Evolutionary conservation across 2,888 invertebrate genomes (phyloP), one percentile per base, ranked within the genome.

Genomic region (Argyresthia albistria): DNA sequence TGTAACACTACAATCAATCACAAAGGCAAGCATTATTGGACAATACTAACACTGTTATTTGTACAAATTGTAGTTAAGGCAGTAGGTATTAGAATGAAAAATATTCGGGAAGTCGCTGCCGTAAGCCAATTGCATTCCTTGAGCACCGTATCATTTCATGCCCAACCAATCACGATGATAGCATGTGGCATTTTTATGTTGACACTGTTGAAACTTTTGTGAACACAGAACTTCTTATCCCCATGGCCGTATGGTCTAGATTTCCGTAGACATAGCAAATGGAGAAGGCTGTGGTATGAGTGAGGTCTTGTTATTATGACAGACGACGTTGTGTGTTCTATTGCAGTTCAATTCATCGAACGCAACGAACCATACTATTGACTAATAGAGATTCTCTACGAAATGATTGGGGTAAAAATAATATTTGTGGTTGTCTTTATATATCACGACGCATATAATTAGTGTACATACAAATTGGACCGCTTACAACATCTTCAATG

Each of bases 131-230:
- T 35, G 39, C 43, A 45, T 48, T 54, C 53, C 11, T 54, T 25
- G 25, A 25, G 57, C 54, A 54, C 55, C 55, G 14, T 48, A 36
- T 37, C 57, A 60, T 61, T 59, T 57, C 50, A 52, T 53, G 64
- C 56, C 58, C 58, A 55, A 58, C 53, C 61, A 64, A 10, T 16
- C 54, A 43, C 53, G 58, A 10, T 52, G 63, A 64, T 63, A 57
- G 57, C 53, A 46, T 53, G 51, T 53, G 55, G 45, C 54, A 58
- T 51, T 60, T 61, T 60, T 62, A 59, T 48, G 48, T 48, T 48
- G 48, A 48, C 48, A 48, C 37, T 48, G 25, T 15, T 9, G 9
- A 25, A 6, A 14, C 36, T 12, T 37, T 11, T 35, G 35, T 35
- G 3, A 25, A 25, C 6, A 6, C 25, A 25, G 6, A 25, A 2